Conservation (phyloP, 2,888 invertebrate genomes). For the Hypena proboscidalis region DNA sequence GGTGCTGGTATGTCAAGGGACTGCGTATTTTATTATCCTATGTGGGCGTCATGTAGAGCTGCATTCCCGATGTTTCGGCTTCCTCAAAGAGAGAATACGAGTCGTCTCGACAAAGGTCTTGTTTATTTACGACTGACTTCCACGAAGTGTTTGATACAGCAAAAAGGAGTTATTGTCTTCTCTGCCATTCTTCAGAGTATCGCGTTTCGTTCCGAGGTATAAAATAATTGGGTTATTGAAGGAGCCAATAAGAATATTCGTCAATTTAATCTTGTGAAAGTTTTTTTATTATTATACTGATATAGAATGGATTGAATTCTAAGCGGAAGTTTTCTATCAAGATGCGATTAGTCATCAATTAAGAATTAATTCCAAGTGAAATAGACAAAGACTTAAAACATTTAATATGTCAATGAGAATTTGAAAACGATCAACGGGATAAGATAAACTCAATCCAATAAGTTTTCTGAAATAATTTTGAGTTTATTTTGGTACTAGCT, state of each 20-base stretch:
- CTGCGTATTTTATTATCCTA: no score
- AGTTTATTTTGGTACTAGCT: no score
- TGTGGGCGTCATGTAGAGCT: slow-evolving; percentile 33
- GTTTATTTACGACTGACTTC: slow-evolving; percentile 64
- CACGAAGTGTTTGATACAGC: slow-evolving; percentile 60
- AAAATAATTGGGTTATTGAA: slow-evolving; percentile 32
- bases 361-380: slow-evolving; percentile 34
- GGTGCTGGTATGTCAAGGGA: slow-evolving; percentile 21
- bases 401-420: not conserved
- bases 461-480: no score
- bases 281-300: slow-evolving; percentile 4
- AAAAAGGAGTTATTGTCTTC: slow-evolving; percentile 57
- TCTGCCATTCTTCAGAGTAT: slow-evolving; percentile 53
- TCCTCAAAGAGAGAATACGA: slow-evolving; percentile 27
- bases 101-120: slow-evolving; percentile 37
- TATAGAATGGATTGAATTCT: slow-evolving; percentile 1
- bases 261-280: slow-evolving; percentile 8
- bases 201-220: slow-evolving; percentile 44
- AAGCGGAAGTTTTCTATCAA: slow-evolving; percentile 1
- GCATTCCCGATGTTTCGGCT: slow-evolving; percentile 32
- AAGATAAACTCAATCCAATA: no score
- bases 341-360: slow-evolving; percentile 41
- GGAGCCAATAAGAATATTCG: slow-evolving; percentile 19
- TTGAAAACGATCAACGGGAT: no score
- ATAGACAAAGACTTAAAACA: slow-evolving; percentile 31